phyloP scores from a whole-genome alignment of 2,113 vertebrate species.

The Cyanistes caeruleus region DNA sequence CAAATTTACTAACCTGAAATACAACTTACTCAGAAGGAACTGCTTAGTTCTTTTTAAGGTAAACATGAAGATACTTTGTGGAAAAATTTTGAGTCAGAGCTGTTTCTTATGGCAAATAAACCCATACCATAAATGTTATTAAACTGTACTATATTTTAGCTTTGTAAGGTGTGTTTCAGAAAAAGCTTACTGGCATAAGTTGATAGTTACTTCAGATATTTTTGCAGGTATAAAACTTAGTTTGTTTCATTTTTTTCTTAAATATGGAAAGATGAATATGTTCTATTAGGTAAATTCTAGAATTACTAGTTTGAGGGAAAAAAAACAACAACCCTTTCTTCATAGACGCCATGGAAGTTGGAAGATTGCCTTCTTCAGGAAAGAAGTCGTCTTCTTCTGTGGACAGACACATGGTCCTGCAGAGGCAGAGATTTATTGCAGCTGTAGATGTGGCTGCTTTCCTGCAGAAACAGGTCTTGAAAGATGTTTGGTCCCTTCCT shows the following conservation, averaged over 20 bases:
- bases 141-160: not conserved
- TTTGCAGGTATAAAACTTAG: not conserved
- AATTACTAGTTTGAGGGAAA: not conserved
- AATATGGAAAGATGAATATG: not conserved
- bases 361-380: not conserved
- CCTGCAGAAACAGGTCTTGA: not conserved
- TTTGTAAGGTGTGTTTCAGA: not conserved
- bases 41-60: not conserved
- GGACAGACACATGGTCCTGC: not conserved
- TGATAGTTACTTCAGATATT: not conserved
- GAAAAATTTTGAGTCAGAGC: not conserved
- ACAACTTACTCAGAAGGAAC: not conserved
- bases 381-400: too few species aligned
- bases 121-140: not conserved
- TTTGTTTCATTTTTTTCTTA: not conserved
- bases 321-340: not conserved
- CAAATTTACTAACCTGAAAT: not conserved
- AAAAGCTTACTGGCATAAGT: not conserved
- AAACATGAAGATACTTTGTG: not conserved
- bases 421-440: not conserved
- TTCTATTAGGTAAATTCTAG: not conserved
- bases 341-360: not conserved
- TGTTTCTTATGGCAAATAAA: not conserved
- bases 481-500: not conserved
- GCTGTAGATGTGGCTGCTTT: not conserved